Percentiles rank a stretch among this genome's conserved stretches.
These are phyloP conservation scores for Aplodontia rufa DNA, from an alignment of 2,113 vertebrate genomes.

Conservation along the genomic window DNA sequence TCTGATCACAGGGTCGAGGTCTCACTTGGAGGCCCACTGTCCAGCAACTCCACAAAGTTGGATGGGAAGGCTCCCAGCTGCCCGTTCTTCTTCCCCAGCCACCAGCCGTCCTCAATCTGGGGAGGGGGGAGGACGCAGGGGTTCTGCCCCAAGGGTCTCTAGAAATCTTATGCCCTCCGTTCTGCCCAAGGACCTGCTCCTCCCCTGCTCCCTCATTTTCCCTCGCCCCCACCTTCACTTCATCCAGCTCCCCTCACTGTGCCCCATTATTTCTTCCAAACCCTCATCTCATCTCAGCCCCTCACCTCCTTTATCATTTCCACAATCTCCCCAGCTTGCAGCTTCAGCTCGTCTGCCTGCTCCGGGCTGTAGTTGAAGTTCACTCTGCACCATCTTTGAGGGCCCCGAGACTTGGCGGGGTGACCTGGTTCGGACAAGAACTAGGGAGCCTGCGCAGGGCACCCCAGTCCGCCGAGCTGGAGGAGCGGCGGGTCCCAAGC, in stretches of 20 bases:
- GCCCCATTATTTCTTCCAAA: not conserved
- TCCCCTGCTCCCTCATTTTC: not conserved
- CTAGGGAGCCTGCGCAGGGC: accelerated
- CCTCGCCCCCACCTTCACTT: not conserved
- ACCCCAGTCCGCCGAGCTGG: not conserved
- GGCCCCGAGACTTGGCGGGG: not conserved
- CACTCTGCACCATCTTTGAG: conserved; percentile 87
- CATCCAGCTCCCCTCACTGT: not conserved
- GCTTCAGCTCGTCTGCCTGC: conserved; percentile 87
- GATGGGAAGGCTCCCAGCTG: conserved; percentile 92
- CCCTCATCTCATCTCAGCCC: not conserved
- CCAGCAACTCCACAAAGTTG: conserved; percentile 92
- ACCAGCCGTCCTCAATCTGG: conserved; percentile 96
- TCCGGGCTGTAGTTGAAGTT: conserved; percentile 82
- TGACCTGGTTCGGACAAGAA: conserved; percentile 32
- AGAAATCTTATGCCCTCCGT: not conserved
- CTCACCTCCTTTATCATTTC: conserved; percentile 90
- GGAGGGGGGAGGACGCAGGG: conserved; percentile 35
- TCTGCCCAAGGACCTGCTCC: not conserved
- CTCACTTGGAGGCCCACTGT: conserved; percentile 78
- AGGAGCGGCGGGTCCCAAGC: accelerated
- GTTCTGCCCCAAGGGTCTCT: not conserved
- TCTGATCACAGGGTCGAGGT: conserved; percentile 48
- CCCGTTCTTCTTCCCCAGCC: conserved; percentile 90
- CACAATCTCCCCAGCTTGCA: conserved; percentile 87